A percentile compares a stretch with the other conserved stretches of the same genome.
phyloP scores from a whole-genome alignment of 2,797 vertebrate genomes.

The Hephaestus fuliginosus region DNA sequence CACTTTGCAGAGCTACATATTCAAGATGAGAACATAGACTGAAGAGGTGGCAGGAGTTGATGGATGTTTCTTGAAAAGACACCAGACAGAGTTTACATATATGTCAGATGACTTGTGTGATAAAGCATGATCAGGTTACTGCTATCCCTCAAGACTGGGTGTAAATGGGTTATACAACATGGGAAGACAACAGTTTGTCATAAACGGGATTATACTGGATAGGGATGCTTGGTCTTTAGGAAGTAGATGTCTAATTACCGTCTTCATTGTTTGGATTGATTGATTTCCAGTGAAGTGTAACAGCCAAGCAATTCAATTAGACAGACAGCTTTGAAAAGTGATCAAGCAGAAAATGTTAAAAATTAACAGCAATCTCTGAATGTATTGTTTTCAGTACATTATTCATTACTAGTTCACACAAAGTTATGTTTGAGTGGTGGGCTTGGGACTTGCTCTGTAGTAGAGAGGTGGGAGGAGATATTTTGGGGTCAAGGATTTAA shows the following conservation, averaged over 20 bases:
- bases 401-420: constrained; percentile 12
- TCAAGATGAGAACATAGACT: not conserved
- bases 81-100: not conserved
- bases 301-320: constrained; percentile 10
- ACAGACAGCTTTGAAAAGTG: not conserved
- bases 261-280: constrained; percentile 4
- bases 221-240: not conserved
- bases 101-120: not conserved
- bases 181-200: not conserved
- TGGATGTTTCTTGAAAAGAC: constrained; percentile 8
- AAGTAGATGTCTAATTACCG: not conserved
- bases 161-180: not conserved
- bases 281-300: not conserved
- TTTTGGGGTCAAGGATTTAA: not conserved
- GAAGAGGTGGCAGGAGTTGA: constrained; percentile 9
- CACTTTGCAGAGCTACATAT: not conserved
- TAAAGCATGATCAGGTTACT: not conserved
- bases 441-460: not conserved
- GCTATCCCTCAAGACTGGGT: not conserved
- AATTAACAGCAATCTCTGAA: not conserved
- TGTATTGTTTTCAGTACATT: not conserved
- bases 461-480: not conserved
- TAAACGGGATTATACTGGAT: not conserved
- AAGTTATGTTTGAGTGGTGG: not conserved
- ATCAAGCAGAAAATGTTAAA: not conserved